These are phyloP conservation scores for Henicopernis longicauda DNA, from an alignment of 2,113 vertebrate genomes.

Conservation along the genomic window DNA sequence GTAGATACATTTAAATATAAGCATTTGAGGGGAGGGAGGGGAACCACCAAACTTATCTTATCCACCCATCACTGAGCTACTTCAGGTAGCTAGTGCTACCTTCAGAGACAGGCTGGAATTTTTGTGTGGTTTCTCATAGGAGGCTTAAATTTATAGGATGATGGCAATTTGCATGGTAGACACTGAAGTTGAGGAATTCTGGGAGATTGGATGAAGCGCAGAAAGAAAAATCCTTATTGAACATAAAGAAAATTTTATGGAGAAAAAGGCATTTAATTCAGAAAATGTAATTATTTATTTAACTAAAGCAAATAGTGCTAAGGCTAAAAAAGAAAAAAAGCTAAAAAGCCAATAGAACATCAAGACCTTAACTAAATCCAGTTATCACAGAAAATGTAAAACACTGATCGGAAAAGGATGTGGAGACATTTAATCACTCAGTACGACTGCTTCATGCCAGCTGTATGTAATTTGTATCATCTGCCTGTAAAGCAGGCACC, in stretches of 20 bases:
- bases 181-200: neutral
- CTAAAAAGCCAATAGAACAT: neutral
- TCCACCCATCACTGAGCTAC: neutral
- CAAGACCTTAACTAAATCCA: neutral
- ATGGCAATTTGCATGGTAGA: neutral
- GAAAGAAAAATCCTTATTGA: neutral
- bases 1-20: conserved; percentile 17
- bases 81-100: neutral
- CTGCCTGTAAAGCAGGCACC: neutral
- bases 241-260: neutral
- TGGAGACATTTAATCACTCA: neutral
- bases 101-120: neutral
- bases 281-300: neutral
- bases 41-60: neutral
- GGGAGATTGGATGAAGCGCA: neutral
- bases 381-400: neutral
- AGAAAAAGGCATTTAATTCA: neutral
- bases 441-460: neutral
- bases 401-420: neutral
- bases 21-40: neutral
- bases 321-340: neutral
- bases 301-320: neutral
- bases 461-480: neutral
- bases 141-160: neutral
- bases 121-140: neutral